Evolutionary conservation across 53 echinoderm and acorn worm genomes (phyloP).

Genomic region (Patiria pectinifera): DNA sequence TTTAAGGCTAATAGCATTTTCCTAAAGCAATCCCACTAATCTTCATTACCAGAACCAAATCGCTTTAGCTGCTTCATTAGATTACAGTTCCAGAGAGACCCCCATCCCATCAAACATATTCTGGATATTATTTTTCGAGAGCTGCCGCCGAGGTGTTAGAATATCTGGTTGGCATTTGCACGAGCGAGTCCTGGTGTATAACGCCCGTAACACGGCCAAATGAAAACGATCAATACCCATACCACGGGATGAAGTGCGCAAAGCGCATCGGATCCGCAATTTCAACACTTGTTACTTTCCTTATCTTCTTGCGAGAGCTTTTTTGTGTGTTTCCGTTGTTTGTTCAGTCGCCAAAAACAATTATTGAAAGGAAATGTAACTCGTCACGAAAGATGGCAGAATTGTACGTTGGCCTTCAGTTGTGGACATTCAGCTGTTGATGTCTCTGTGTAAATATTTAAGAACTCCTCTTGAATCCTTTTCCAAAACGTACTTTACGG

Average conservation of each 20-base stretch:
- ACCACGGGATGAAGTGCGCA: neutral
- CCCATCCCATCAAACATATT: neutral
- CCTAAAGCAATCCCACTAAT: neutral
- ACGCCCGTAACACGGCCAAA: neutral
- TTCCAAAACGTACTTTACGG: neutral
- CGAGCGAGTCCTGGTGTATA: neutral
- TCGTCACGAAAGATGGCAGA: neutral
- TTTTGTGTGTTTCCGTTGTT: neutral
- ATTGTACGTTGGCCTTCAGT: neutral
- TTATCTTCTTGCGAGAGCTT: neutral
- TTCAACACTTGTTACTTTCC: neutral
- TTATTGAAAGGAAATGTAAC: constrained; percentile 8
- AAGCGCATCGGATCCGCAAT: neutral
- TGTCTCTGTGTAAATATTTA: neutral
- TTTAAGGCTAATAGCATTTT: too few species aligned
- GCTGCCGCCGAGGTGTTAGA: neutral
- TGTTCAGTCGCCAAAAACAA: constrained; percentile 20
- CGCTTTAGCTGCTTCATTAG: neutral
- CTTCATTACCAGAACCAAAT: neutral
- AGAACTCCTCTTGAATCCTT: neutral
- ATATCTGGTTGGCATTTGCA: neutral
- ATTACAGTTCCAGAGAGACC: neutral
- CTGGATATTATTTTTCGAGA: neutral
- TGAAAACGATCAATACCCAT: neutral
- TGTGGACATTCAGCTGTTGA: neutral